phyloP scores from a whole-genome alignment of 2,797 vertebrate genomes.

The Sphenodon punctatus region DNA sequence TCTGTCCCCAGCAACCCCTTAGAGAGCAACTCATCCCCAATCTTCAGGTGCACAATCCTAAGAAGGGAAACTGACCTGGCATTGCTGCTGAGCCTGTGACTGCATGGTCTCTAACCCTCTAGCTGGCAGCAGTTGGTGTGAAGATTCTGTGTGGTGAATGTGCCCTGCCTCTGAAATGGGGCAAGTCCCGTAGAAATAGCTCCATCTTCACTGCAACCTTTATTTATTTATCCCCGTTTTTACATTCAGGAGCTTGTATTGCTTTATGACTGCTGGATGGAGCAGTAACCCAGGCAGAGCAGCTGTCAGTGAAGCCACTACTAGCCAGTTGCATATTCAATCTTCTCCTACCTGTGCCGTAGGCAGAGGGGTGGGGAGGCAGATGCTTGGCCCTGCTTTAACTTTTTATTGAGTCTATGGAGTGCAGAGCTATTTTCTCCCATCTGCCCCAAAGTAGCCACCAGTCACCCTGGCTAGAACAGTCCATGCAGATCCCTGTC shows the following conservation, averaged over 20 bases:
- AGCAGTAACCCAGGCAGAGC: conserved; percentile 37
- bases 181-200: not conserved
- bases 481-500: too few relatives aligned
- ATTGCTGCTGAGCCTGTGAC: not conserved
- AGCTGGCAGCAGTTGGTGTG: too few relatives aligned
- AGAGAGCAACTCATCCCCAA: too few relatives aligned
- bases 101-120: too few relatives aligned
- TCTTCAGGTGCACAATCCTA: too few relatives aligned
- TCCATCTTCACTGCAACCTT: not conserved
- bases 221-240: conserved; percentile 42
- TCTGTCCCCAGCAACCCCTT: too few relatives aligned
- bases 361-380: not conserved
- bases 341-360: conserved; percentile 32
- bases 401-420: too few relatives aligned
- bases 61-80: not conserved
- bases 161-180: not conserved
- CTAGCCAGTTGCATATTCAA: conserved; percentile 41
- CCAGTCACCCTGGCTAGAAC: too few relatives aligned
- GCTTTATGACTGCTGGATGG: conserved; percentile 35
- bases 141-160: not conserved
- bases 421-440: too few relatives aligned
- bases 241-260: conserved; percentile 38
- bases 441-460: too few relatives aligned
- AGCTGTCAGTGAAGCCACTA: conserved; percentile 58
- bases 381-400: not conserved